phyloP scores from a whole-genome alignment of 2,113 vertebrate species.

The Oncorhynchus masou region DNA sequence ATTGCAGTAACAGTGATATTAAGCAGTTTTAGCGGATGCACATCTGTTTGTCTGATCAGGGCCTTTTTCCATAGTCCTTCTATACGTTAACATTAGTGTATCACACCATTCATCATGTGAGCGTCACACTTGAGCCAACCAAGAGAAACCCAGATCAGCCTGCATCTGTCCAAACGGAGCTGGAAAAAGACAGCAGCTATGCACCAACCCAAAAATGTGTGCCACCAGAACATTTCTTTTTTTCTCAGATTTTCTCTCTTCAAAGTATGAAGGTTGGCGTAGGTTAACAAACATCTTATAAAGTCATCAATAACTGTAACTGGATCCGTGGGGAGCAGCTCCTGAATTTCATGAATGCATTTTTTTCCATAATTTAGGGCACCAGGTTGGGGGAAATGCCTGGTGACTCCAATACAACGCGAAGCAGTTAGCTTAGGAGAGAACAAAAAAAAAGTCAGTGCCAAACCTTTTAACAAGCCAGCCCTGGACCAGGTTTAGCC shows the following conservation, averaged over 20 bases:
- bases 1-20: conserved; percentile 66
- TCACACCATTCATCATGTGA: conserved; percentile 52
- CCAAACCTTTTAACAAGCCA: conserved; percentile 26
- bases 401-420: conserved; percentile 22
- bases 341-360: conserved; percentile 70
- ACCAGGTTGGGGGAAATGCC: conserved; percentile 37
- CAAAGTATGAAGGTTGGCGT: conserved; percentile 57
- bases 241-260: conserved; percentile 13
- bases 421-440: not conserved
- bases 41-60: conserved; percentile 73
- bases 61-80: conserved; percentile 48
- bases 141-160: conserved; percentile 32
- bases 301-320: conserved; percentile 75
- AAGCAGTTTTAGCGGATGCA: conserved; percentile 62
- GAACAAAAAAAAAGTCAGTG: conserved; percentile 4
- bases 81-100: conserved; percentile 54
- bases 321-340: conserved; percentile 64
- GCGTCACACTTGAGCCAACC: conserved; percentile 30
- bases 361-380: conserved; percentile 64
- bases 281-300: conserved; percentile 66
- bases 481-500: conserved; percentile 23
- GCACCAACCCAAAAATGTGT: conserved; percentile 24
- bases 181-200: conserved; percentile 61
- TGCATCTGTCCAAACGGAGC: conserved; percentile 23
- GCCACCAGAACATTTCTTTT: conserved; percentile 48